phyloP scores from a whole-genome alignment of 2,888 invertebrate species.

The Oscheius sp. region DNA sequence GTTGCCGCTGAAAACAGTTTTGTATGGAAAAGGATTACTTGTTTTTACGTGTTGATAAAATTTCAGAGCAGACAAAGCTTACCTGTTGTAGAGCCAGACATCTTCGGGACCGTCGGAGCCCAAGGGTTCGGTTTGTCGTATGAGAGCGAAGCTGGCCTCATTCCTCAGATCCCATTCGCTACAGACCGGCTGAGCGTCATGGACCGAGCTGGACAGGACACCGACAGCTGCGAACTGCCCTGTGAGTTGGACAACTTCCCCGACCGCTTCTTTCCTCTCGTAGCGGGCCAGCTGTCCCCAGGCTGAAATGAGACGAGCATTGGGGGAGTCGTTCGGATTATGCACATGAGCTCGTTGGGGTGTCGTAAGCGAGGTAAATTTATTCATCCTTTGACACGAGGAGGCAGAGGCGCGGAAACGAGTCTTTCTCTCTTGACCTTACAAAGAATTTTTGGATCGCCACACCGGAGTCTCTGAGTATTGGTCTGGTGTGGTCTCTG shows the following conservation, averaged over 20 bases:
- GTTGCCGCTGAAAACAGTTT: conserved; percentile 62
- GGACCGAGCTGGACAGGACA: conserved; percentile 57
- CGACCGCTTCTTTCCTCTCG: conserved; percentile 69
- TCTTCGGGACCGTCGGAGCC: conserved; percentile 67
- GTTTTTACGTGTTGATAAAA: neutral
- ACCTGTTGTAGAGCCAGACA: conserved; percentile 73
- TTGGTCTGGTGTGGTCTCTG: no score
- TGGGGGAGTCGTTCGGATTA: conserved; percentile 16
- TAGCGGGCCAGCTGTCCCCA: conserved; percentile 70
- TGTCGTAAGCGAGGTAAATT: conserved; percentile 34
- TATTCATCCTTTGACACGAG: conserved; percentile 23
- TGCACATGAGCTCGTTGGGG: conserved; percentile 27
- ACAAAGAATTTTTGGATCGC: no score
- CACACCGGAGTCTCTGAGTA: no score
- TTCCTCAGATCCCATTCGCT: conserved; percentile 67
- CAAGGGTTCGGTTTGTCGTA: conserved; percentile 65
- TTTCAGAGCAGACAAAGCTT: neutral
- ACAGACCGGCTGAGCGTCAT: conserved; percentile 70
- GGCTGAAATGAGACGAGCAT: conserved; percentile 52
- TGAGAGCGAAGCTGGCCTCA: conserved; percentile 68
- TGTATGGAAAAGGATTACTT: neutral
- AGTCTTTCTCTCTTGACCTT: neutral
- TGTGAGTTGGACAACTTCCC: conserved; percentile 65
- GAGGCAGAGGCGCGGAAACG: conserved; percentile 22
- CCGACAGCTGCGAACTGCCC: conserved; percentile 67